Percentiles rank a stretch among this genome's conserved stretches.
phyloP scores from a whole-genome alignment of 2,113 vertebrate genomes.

The Isichthys henryi region DNA sequence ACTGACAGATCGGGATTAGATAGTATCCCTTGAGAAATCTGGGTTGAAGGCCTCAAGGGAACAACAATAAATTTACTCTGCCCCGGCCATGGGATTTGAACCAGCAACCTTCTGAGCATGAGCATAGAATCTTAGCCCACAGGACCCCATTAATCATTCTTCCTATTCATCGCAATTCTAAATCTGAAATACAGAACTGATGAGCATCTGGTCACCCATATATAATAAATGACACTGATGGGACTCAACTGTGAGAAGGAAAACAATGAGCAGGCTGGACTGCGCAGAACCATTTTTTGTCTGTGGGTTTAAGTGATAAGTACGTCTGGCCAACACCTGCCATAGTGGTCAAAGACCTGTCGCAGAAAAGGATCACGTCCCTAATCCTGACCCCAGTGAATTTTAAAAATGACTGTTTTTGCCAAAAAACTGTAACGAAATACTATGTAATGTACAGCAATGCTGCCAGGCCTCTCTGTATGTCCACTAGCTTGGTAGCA shows the following conservation, averaged over 20 bases:
- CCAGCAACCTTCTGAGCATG: not conserved
- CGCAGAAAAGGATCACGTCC: not conserved
- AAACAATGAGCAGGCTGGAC: not conserved
- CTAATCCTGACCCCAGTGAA: not conserved
- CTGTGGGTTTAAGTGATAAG: not conserved
- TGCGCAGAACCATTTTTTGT: not conserved
- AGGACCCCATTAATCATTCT: not conserved
- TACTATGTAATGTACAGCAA: not conserved
- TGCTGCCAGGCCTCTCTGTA: not conserved
- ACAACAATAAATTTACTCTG: not conserved
- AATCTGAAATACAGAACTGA: not conserved
- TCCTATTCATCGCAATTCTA: not conserved
- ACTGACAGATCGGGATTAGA: not conserved
- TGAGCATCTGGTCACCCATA: not conserved
- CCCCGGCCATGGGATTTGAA: not conserved
- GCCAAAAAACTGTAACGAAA: not conserved
- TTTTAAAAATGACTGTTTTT: not conserved
- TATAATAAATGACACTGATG: not conserved
- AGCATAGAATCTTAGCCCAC: not conserved
- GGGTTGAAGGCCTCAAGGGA: not conserved
- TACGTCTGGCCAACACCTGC: not conserved
- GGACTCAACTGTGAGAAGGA: not conserved
- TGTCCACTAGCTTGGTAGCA: not conserved
- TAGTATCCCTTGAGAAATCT: not conserved
- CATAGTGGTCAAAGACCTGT: not conserved